Evolutionary conservation across 2,888 invertebrate species (phyloP).

Genomic region (Synanthedon vespiformis): DNA sequence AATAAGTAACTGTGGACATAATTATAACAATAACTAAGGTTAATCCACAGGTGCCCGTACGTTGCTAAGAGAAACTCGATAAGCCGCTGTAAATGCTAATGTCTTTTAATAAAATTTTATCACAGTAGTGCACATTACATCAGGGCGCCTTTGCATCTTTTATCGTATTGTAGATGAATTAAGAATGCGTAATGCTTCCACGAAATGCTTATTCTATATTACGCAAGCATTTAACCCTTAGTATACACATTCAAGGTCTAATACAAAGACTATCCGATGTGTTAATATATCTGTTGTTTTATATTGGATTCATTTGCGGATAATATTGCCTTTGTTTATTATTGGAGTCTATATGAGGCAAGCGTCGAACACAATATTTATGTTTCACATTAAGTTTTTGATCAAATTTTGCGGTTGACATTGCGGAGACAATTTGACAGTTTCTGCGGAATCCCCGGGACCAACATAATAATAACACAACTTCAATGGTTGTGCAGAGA

Average conservation of each 20-base stretch:
- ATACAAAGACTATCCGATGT: too few relatives aligned
- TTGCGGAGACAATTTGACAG: slow-evolving; percentile 19
- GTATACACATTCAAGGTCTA: too few relatives aligned
- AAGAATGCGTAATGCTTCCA: slow-evolving; percentile 4
- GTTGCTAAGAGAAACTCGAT: slow-evolving; percentile 28
- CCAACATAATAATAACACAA: slow-evolving; percentile 33
- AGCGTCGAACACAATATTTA: too few relatives aligned
- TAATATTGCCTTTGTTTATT: too few relatives aligned
- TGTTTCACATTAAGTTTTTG: too few relatives aligned
- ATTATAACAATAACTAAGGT: slow-evolving; percentile 4
- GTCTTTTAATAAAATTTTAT: slow-evolving; percentile 52
- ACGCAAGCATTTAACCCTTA: too few relatives aligned
- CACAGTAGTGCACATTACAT: slow-evolving; percentile 31
- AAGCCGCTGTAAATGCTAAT: slow-evolving; percentile 50
- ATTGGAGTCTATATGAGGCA: too few relatives aligned
- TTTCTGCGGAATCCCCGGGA: slow-evolving; percentile 21
- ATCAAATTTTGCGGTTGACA: slow-evolving; percentile 7
- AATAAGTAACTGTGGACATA: neutral
- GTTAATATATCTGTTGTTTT: too few relatives aligned
- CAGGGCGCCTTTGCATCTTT: slow-evolving; percentile 21
- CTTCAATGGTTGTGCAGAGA: slow-evolving; percentile 25
- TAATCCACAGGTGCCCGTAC: slow-evolving; percentile 28
- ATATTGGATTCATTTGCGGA: too few relatives aligned
- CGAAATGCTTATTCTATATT: neutral
- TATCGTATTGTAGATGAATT: slow-evolving; percentile 22